Evolutionary conservation across 1,140 invertebrate genomes (phyloP).

Genomic region (Elymnias hypermnestra): DNA sequence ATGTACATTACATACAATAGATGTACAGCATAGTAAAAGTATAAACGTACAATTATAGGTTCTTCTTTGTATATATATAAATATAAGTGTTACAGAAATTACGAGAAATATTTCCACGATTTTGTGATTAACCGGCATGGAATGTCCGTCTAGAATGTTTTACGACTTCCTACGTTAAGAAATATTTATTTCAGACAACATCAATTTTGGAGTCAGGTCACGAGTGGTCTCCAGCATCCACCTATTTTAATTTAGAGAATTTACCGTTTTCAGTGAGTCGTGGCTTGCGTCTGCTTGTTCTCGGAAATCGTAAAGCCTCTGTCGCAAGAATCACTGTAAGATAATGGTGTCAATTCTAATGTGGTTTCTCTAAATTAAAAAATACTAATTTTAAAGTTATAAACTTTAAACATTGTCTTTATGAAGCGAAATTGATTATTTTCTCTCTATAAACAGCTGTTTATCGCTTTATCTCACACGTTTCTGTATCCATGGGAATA

Average conservation of each 20-base stretch:
- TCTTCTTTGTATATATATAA: neutral
- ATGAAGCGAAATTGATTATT: no score
- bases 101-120: slow-evolving; percentile 7
- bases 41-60: no score
- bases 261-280: slow-evolving; percentile 51
- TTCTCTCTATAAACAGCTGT: no score
- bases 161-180: slow-evolving; percentile 27
- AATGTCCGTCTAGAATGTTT: slow-evolving; percentile 26
- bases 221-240: slow-evolving; percentile 34
- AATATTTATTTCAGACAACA: slow-evolving; percentile 25
- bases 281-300: slow-evolving; percentile 38
- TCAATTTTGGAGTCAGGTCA: slow-evolving; percentile 35
- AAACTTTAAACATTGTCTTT: no score
- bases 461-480: no score
- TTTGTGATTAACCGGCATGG: slow-evolving; percentile 16
- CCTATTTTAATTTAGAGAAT: slow-evolving; percentile 60
- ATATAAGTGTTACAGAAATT: no score
- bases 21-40: no score
- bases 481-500: no score
- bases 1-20: no score
- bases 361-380: no score
- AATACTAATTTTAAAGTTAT: no score
- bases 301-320: slow-evolving; percentile 55
- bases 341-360: no score
- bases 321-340: slow-evolving; percentile 35